Conservation (phyloP, 2,797 vertebrate species). For the Sebastiscus albofasciatus region DNA sequence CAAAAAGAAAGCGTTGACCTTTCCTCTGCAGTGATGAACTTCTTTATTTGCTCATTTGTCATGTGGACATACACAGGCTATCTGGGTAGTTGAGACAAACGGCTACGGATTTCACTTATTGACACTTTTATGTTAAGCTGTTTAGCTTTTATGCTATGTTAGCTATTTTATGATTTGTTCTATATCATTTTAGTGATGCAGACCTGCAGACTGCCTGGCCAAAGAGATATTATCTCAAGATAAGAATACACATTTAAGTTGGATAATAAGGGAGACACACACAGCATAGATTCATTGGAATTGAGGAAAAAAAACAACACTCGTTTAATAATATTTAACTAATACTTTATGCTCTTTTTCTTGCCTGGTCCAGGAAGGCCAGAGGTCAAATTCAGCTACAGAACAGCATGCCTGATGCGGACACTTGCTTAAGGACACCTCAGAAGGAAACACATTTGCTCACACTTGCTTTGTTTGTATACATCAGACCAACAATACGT, state of each 20-base stretch:
- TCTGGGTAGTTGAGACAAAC: background rate
- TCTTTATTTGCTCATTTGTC: slow-evolving; percentile 30
- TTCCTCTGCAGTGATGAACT: slow-evolving; percentile 26
- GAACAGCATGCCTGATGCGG: background rate
- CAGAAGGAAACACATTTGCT: background rate
- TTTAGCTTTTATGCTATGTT: background rate
- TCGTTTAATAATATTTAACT: background rate
- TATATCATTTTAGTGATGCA: background rate
- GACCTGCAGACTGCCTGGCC: background rate
- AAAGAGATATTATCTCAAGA: background rate
- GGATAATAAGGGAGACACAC: background rate
- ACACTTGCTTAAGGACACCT: background rate
- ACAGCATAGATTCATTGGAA: background rate
- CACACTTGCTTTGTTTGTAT: background rate
- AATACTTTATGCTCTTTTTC: background rate
- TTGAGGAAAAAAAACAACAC: background rate
- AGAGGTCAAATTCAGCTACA: background rate
- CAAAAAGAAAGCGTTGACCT: slow-evolving; percentile 46
- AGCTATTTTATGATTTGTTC: background rate
- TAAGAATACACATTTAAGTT: background rate
- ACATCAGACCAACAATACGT: no score
- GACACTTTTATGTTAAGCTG: background rate
- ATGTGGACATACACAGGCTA: background rate
- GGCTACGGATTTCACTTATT: background rate
- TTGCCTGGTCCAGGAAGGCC: background rate